phyloP scores from a whole-genome alignment of 2,888 invertebrate species.

The Ochlodes sylvanus region DNA sequence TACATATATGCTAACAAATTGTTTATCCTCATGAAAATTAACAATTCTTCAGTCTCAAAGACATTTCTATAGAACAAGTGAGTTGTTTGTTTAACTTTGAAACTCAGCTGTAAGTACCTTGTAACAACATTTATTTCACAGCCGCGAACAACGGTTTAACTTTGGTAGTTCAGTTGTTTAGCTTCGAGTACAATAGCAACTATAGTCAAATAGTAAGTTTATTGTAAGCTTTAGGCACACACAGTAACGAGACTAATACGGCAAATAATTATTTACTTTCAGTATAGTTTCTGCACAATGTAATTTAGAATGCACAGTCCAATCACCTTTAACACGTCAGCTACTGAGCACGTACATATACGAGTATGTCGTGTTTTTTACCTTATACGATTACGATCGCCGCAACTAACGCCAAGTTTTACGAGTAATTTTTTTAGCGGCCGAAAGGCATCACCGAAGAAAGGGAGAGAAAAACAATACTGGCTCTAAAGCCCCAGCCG shows the following conservation, averaged over 20 bases:
- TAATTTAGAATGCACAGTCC: too few species aligned
- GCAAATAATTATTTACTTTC: too few species aligned
- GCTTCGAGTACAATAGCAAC: slow-evolving; percentile 1
- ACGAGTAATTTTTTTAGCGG: too few species aligned
- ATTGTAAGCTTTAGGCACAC: slow-evolving; percentile 4
- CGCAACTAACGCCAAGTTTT: too few species aligned
- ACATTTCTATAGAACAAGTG: background rate
- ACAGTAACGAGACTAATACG: background rate
- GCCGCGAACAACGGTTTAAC: slow-evolving; percentile 15
- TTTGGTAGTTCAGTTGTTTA: slow-evolving; percentile 15
- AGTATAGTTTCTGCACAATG: too few species aligned
- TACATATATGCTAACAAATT: background rate
- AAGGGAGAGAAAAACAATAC: too few species aligned
- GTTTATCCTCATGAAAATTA: background rate
- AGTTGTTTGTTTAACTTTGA: slow-evolving; percentile 16
- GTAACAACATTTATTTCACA: slow-evolving; percentile 8
- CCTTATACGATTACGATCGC: too few species aligned
- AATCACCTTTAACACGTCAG: too few species aligned
- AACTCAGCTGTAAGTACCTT: slow-evolving; percentile 11
- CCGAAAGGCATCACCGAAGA: too few species aligned
- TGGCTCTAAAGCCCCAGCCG: too few species aligned
- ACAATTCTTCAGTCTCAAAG: background rate
- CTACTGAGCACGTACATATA: too few species aligned
- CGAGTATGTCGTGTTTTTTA: too few species aligned
- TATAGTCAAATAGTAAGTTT: slow-evolving; percentile 16